phyloP scores from a whole-genome alignment of 2,113 vertebrate genomes.

The Romanogobio albipinnatus region DNA sequence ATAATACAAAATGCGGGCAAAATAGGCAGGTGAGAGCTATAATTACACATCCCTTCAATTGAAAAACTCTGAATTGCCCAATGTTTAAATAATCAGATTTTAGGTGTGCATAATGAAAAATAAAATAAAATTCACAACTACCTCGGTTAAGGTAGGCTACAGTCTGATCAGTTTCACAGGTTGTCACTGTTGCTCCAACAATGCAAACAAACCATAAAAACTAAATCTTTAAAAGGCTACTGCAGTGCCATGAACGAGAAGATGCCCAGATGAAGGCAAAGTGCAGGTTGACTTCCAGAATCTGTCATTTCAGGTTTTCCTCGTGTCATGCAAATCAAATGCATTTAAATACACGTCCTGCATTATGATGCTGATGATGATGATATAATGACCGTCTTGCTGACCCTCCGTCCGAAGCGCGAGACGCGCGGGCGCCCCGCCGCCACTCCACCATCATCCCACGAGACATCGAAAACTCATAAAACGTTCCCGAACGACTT shows the following conservation, averaged over 20 bases:
- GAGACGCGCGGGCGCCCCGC: constrained; percentile 69
- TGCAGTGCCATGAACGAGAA: constrained; percentile 67
- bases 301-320: not conserved
- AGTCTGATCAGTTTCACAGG: constrained; percentile 67
- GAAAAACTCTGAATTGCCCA: constrained; percentile 46
- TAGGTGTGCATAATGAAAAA: constrained; percentile 49
- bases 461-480: constrained; percentile 70
- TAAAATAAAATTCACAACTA: constrained; percentile 32
- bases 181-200: constrained; percentile 56
- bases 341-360: constrained; percentile 57
- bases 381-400: constrained; percentile 46
- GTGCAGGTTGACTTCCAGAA: constrained; percentile 63
- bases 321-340: not conserved
- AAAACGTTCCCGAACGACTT: constrained; percentile 67
- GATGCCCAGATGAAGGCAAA: constrained; percentile 64
- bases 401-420: constrained; percentile 71
- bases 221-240: constrained; percentile 38
- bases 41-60: constrained; percentile 58
- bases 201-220: constrained; percentile 45
- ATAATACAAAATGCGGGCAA: constrained; percentile 16
- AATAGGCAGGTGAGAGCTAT: not conserved
- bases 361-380: constrained; percentile 57
- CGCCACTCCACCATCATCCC: constrained; percentile 87
- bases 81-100: constrained; percentile 56
- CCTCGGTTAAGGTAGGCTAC: constrained; percentile 45